Conservation (phyloP, 2,888 invertebrate species). For the Apodemia hepburni region DNA sequence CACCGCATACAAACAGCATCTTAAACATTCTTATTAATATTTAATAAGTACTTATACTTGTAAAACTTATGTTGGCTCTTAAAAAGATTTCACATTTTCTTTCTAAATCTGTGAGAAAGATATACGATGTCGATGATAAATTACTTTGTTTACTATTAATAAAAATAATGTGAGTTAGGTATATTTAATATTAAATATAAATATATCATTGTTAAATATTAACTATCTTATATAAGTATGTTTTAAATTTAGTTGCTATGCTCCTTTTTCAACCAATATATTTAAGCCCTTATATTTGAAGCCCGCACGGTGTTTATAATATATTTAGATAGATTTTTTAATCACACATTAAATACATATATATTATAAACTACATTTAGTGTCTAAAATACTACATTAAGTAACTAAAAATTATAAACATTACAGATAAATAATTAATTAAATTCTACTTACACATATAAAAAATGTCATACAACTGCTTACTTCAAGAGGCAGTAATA, state of each 20-base stretch:
- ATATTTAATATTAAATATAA: no score
- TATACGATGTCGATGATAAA: background rate
- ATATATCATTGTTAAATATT: background rate
- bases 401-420: background rate
- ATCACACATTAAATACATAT: background rate
- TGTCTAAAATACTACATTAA: no score
- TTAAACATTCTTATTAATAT: no score
- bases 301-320: conserved; percentile 26
- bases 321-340: background rate
- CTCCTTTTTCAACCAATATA: background rate
- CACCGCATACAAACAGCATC: background rate
- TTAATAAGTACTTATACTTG: no score
- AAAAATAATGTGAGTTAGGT: background rate
- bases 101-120: background rate
- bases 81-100: background rate
- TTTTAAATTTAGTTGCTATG: background rate
- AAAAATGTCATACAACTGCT: no score
- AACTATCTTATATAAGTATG: background rate
- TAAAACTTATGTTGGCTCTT: no score
- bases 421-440: no score
- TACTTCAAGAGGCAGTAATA: no score
- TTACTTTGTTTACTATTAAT: background rate
- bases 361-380: background rate
- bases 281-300: conserved; percentile 23
- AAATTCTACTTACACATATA: no score